Evolutionary conservation across 2,797 vertebrate genomes (phyloP).

Genomic region (Tamandua tetradactyla): DNA sequence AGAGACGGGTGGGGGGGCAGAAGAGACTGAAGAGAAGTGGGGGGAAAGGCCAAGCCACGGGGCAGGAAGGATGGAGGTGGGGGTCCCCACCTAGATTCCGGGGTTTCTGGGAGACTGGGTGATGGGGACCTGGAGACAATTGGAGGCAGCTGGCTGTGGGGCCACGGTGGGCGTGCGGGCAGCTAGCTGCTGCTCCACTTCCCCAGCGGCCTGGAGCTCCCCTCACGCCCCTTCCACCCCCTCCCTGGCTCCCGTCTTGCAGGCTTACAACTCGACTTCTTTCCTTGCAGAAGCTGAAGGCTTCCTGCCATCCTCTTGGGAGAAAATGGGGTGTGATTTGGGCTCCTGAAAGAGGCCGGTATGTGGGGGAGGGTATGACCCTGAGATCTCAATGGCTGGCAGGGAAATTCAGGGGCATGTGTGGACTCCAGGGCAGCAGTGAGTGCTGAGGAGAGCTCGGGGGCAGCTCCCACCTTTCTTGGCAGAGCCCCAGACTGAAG

Average conservation of each 20-base stretch:
- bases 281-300: background rate
- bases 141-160: slow-evolving; percentile 57
- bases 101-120: slow-evolving; percentile 2
- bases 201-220: background rate
- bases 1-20: background rate
- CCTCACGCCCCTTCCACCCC: background rate
- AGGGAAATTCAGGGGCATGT: background rate
- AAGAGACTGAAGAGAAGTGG: background rate
- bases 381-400: background rate
- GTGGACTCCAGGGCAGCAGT: background rate
- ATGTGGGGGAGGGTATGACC: background rate
- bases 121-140: slow-evolving; percentile 48
- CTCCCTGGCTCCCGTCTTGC: background rate
- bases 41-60: background rate
- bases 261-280: background rate
- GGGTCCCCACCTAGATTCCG: slow-evolving; percentile 29
- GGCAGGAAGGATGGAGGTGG: background rate
- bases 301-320: background rate
- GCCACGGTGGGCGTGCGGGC: background rate
- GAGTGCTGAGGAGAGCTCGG: slow-evolving; percentile 17
- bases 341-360: background rate
- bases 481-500: slow-evolving; percentile 77
- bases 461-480: slow-evolving; percentile 66
- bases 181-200: slow-evolving; percentile 32
- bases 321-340: background rate